A percentile compares a stretch with the other conserved stretches of the same genome.
phyloP scores from a whole-genome alignment of 2,113 vertebrate genomes.

The Morone saxatilis region DNA sequence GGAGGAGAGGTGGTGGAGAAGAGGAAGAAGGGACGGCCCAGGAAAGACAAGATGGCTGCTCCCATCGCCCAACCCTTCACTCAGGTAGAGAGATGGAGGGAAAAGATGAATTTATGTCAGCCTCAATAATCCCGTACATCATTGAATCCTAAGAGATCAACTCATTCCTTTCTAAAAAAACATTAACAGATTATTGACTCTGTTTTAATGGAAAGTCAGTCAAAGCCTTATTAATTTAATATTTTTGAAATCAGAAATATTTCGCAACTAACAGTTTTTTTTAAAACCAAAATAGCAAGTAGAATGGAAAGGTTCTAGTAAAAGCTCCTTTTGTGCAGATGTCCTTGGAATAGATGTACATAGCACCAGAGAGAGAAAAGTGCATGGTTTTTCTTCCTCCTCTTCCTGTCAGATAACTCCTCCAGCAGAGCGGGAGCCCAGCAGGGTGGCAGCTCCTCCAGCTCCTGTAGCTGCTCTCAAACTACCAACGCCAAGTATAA shows the following conservation, averaged over 20 bases:
- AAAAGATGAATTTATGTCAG: neutral
- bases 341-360: neutral
- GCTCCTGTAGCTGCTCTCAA: slow-evolving; percentile 87
- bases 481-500: slow-evolving; percentile 89
- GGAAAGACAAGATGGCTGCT: slow-evolving; percentile 93
- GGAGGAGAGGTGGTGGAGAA: slow-evolving; percentile 92
- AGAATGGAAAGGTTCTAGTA: too few relatives aligned
- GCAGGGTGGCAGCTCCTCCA: slow-evolving; percentile 77
- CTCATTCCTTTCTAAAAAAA: neutral
- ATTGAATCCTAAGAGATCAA: neutral
- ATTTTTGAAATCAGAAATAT: neutral
- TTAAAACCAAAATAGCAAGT: neutral
- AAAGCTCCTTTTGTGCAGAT: neutral
- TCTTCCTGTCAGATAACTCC: slow-evolving; percentile 79
- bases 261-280: neutral
- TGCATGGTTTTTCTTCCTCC: neutral
- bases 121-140: neutral
- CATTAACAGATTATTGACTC: neutral
- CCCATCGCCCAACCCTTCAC: slow-evolving; percentile 86
- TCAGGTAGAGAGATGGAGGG: slow-evolving; percentile 82
- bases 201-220: neutral
- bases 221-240: neutral
- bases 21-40: slow-evolving; percentile 95
- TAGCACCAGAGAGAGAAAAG: too few relatives aligned
- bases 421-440: slow-evolving; percentile 87